Conservation (phyloP, 2,113 vertebrate genomes). For the Labeo rohita region DNA sequence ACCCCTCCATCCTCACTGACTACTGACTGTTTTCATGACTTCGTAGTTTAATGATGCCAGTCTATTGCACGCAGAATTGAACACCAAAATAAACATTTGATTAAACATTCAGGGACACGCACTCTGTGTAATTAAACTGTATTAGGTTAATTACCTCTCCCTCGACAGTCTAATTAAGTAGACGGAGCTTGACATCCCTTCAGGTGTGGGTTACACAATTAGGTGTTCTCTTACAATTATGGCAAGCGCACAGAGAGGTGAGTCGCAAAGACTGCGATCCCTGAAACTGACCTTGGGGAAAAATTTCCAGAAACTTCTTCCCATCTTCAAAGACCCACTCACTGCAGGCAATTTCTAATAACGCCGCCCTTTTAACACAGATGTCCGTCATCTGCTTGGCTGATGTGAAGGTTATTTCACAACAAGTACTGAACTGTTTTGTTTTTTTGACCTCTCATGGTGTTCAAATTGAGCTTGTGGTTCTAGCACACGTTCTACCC, state of each 20-base stretch:
- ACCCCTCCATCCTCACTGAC: neutral
- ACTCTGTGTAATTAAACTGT: constrained; percentile 72
- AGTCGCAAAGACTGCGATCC: neutral
- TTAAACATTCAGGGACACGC: constrained; percentile 68
- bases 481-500: neutral
- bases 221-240: constrained; percentile 59
- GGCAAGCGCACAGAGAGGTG: constrained; percentile 28
- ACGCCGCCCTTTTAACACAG: neutral
- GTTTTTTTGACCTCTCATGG: neutral
- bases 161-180: constrained; percentile 67
- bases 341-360: neutral
- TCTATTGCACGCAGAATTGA: constrained; percentile 11
- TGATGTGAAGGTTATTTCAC: constrained; percentile 2
- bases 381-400: neutral
- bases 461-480: neutral
- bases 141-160: constrained; percentile 71
- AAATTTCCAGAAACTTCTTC: neutral
- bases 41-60: constrained; percentile 13
- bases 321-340: neutral
- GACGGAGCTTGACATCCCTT: constrained; percentile 62
- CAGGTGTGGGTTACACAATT: constrained; percentile 65
- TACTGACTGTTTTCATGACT: neutral
- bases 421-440: neutral
- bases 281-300: neutral
- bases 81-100: constrained; percentile 46